Conservation (phyloP, 2,888 invertebrate species). For the Synergus umbraculus region DNA sequence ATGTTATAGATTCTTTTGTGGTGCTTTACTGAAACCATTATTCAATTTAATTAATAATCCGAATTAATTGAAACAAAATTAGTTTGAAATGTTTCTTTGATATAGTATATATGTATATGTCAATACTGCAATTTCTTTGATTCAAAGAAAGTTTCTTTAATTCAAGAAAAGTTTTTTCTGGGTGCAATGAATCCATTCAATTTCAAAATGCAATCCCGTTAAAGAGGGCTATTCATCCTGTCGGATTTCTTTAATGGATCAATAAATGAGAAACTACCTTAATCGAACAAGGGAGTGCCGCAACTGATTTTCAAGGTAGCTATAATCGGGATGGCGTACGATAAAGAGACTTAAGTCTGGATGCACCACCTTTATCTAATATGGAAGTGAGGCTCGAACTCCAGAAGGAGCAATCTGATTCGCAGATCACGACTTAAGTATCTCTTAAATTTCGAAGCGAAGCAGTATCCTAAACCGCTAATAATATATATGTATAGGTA, state of each 20-base stretch:
- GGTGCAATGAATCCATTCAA: neutral
- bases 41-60: neutral
- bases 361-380: slow-evolving; percentile 26
- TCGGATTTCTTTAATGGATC: slow-evolving; percentile 24
- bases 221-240: slow-evolving; percentile 1
- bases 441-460: slow-evolving; percentile 18
- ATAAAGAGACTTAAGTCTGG: slow-evolving; percentile 20
- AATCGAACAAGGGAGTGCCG: slow-evolving; percentile 1
- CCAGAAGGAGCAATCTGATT: slow-evolving; percentile 18
- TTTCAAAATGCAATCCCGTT: slow-evolving; percentile 18
- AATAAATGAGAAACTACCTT: slow-evolving; percentile 30
- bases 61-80: no score
- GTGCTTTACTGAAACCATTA: no score
- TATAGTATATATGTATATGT: no score
- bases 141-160: no score
- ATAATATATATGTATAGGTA: neutral
- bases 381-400: slow-evolving; percentile 7
- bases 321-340: slow-evolving; percentile 22
- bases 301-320: slow-evolving; percentile 35
- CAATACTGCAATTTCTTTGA: no score
- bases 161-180: no score
- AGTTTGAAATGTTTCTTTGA: no score
- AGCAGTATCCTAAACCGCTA: neutral
- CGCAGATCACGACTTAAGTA: slow-evolving; percentile 21
- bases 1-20: neutral